Evolutionary conservation across 2,113 vertebrate species (phyloP).

Genomic region (Petroica traversi): DNA sequence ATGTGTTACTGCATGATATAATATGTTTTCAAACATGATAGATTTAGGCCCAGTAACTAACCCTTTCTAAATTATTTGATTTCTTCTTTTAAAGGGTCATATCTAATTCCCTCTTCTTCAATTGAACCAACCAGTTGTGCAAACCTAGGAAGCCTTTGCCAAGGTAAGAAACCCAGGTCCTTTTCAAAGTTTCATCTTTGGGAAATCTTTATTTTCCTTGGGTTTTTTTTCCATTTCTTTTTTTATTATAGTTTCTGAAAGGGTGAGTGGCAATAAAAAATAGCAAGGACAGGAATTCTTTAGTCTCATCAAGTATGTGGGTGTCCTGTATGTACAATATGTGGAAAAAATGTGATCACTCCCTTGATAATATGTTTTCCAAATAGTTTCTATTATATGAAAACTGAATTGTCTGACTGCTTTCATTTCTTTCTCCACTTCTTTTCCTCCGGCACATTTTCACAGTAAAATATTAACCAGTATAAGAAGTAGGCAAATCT

Average conservation of each 20-base stretch:
- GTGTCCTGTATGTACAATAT: background rate
- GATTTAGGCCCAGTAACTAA: background rate
- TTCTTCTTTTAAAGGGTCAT: conserved; percentile 78
- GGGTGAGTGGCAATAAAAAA: background rate
- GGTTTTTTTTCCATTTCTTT: background rate
- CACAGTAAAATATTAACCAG: background rate
- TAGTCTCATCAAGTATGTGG: background rate
- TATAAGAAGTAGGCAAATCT: background rate
- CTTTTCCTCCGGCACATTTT: conserved; percentile 17
- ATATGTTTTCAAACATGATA: background rate
- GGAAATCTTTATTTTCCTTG: background rate
- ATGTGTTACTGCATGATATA: background rate
- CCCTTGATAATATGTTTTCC: conserved; percentile 7
- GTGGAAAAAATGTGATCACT: conserved; percentile 41
- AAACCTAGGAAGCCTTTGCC: conserved; percentile 82
- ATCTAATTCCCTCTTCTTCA: conserved; percentile 71
- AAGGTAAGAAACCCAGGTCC: conserved; percentile 79
- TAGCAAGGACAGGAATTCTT: conserved; percentile 9
- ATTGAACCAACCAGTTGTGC: conserved; percentile 79
- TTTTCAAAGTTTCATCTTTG: background rate
- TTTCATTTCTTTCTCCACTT: conserved; percentile 14
- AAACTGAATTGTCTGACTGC: background rate
- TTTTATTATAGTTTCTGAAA: background rate
- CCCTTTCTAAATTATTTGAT: conserved; percentile 1
- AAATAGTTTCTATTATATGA: background rate